Base-by-base conservation (phyloP, 1,140 invertebrate genomes). In the Danaus melanippus region DNA sequence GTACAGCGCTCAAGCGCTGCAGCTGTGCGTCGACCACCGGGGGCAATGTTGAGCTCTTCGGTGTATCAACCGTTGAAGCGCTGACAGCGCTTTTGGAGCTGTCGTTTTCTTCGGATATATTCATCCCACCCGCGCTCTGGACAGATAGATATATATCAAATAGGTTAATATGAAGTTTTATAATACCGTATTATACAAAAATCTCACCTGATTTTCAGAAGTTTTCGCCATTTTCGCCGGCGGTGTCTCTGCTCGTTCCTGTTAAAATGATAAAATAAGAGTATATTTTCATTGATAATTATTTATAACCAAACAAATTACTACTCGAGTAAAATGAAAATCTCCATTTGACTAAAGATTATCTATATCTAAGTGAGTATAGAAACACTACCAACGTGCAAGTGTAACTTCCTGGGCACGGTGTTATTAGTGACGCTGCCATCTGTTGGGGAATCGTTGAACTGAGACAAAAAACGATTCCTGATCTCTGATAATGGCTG, bases 401-500 rank as follows among this genome's bases (percentile, higher is more conserved):
- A 52, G 0, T 73, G 66, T 10, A 87, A 52, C 64, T 79, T 79
- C 45, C 79, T 66, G 0, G 79, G 74, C 8, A 68, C 67, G 2
- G 61, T 50, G 9, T 11, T 74, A 74, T 1, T 79, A 73, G 0
- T 60, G 49, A 7, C 76, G 71, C 32, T 76, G 73, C 3, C 21
- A 32, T 32, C 21, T 32, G 73, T 77, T 5, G 65, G 12, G n/a
- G 63, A 62, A n/a, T 69, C 72, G 12, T 72, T 71, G 69, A 85
- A 81, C 47, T 78, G 75, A 1, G 75, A 73, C 46, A 86, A 64
- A 59, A 81, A 87, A 42, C 74, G 69, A 46, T 81, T 80, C 7
- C 69, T 71, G 15, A 87, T 74, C 46, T 87, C 83, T 6, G 79
- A 81, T 9, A 87, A 55, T 0, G 85, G 83, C 85, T 87, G 69